Base-by-base conservation (phyloP, 2,888 invertebrate genomes). In the Pachliopta kotzebuea region DNA sequence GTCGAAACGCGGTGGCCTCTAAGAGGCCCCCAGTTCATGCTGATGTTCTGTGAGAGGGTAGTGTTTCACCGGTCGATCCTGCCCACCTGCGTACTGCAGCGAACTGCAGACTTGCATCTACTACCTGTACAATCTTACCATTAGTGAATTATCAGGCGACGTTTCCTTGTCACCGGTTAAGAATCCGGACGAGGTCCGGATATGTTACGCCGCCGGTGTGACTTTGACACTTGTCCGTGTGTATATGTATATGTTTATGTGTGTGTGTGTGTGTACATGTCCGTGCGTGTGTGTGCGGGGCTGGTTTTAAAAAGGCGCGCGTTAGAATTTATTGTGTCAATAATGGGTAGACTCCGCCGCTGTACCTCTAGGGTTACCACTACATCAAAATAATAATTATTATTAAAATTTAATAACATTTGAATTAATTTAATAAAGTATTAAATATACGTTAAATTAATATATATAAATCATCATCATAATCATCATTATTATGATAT, bases 301-400 rank as follows among this genome's bases (percentile, higher is more conserved):
- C 84, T 78, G 85, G 84, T 81, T 83, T 82, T 80, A 79, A 84
- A 86, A 86, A 85, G 77, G 83, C 83, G 84, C 84, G 85, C 78
- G 86, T 85, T 87, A 87, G 89, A 88, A 89, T 89, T 89, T 89
- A 88, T 89, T 81, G 87, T 86, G 89, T 89, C 89, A 89, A 89
- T 89, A 89, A 85, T 79, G 81, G 75, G 73, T 75, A 63, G 77
- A 76, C 73, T 76, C 72, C 69, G 74, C 63, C 73, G 67, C 68
- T 63, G 57, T 31, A 31, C 7, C 21, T 9, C 0, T 76, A 84
- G 84, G 84, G 84, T 62, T 82, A 81, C 4, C 50, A 29, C 56
- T 26, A 3, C 7, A 6, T 31, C 24, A 45, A 23, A 17, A 4
- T 11, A 31, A 9, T 31, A 31, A 31, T 31, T 31, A 31, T 11